Conservation (phyloP, 2,797 vertebrate genomes). For the Pseudochaenichthys georgianus region DNA sequence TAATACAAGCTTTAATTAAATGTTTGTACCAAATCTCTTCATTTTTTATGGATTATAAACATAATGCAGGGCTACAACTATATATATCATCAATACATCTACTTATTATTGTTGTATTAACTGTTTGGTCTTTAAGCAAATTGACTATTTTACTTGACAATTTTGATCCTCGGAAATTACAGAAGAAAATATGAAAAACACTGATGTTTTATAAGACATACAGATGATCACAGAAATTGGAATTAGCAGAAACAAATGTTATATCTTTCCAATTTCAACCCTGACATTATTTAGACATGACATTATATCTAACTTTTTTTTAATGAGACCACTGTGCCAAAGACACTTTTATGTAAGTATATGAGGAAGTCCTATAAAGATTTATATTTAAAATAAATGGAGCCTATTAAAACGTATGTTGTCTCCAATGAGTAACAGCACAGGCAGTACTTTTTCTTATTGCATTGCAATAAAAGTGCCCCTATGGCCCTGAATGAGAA, state of each 20-base stretch:
- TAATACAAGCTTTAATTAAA: too few species aligned
- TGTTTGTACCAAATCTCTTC: too few species aligned
- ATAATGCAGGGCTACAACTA: background rate
- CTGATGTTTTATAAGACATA: background rate
- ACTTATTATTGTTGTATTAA: background rate
- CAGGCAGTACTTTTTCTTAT: constrained; percentile 7
- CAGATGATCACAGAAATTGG: background rate
- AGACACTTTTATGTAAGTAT: background rate
- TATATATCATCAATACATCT: background rate
- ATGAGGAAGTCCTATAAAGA: background rate
- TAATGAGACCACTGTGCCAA: background rate
- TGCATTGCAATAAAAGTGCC: constrained; percentile 7
- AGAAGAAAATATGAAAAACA: background rate
- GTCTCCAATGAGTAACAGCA: background rate
- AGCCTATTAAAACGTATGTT: background rate
- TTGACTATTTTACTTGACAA: too few species aligned
- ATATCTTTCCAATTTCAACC: background rate
- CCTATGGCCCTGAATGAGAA: constrained; percentile 6
- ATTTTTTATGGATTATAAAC: background rate
- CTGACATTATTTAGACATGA: background rate
- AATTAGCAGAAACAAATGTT: background rate
- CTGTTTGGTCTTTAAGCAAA: background rate
- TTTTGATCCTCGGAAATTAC: background rate
- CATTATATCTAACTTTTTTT: background rate
- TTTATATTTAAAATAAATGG: background rate